Percentiles rank a stretch among this genome's conserved stretches.
Evolutionary conservation across 2,797 vertebrate genomes (phyloP).

Genomic region (Dicrostonyx torquatus): DNA sequence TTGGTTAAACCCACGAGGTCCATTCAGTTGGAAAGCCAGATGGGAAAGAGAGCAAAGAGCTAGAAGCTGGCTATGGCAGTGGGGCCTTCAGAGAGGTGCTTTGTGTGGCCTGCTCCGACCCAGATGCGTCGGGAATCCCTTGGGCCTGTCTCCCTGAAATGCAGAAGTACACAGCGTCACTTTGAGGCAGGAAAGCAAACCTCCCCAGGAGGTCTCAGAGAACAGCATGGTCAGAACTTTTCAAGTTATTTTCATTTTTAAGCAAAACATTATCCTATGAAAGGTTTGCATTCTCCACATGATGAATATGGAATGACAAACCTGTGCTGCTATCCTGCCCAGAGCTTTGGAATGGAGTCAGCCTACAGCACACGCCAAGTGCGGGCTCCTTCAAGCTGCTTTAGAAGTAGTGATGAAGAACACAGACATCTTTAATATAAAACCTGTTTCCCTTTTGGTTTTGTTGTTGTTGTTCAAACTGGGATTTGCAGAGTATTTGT

Average conservation of each 20-base stretch:
- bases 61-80: not conserved
- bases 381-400: slow-evolving; percentile 86
- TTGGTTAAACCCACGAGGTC: slow-evolving; percentile 64
- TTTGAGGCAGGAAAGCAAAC: slow-evolving; percentile 49
- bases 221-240: slow-evolving; percentile 82
- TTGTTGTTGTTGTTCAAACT: slow-evolving; percentile 79
- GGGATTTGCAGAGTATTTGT: slow-evolving; percentile 82
- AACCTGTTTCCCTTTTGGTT: slow-evolving; percentile 82
- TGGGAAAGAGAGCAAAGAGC: slow-evolving; percentile 45
- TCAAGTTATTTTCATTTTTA: slow-evolving; percentile 81
- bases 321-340: slow-evolving; percentile 88
- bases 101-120: not conserved
- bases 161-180: not conserved
- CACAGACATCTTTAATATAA: slow-evolving; percentile 81
- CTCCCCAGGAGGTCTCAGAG: slow-evolving; percentile 75
- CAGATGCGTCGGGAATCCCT: not conserved
- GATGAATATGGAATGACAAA: slow-evolving; percentile 79
- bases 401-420: slow-evolving; percentile 86
- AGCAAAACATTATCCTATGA: slow-evolving; percentile 85
- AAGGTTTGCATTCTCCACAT: slow-evolving; percentile 87
- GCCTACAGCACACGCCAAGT: slow-evolving; percentile 80
- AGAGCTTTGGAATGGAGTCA: slow-evolving; percentile 82
- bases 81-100: slow-evolving; percentile 35
- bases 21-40: slow-evolving; percentile 59
- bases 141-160: slow-evolving; percentile 30